Evolutionary conservation across 2,797 vertebrate genomes (phyloP).

Genomic region (Margarornis squamiger): DNA sequence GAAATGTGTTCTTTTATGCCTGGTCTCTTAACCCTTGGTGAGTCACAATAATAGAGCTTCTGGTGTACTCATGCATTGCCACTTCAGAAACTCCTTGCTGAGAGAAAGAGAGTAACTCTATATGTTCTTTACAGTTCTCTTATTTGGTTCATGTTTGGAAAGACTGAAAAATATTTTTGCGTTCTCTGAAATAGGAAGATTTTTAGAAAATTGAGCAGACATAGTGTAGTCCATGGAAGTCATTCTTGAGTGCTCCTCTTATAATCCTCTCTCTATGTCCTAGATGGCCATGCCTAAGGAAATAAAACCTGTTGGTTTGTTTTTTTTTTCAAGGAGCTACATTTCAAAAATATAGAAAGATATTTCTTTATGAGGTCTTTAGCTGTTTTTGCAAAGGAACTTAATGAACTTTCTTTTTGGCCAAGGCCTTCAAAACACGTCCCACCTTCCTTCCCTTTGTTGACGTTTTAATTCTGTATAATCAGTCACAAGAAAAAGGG

Average conservation of each 20-base stretch:
- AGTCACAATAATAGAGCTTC: neutral
- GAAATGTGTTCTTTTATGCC: neutral
- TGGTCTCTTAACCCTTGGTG: neutral
- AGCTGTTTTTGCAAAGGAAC: neutral
- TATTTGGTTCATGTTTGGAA: neutral
- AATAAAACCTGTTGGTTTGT: neutral
- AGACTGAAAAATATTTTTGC: neutral
- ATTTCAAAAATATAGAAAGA: neutral
- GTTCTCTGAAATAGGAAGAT: neutral
- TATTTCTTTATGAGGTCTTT: neutral
- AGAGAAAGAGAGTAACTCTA: neutral
- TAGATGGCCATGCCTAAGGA: neutral
- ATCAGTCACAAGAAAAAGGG: neutral
- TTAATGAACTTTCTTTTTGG: conserved; percentile 3
- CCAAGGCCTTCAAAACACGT: neutral
- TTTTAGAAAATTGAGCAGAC: neutral
- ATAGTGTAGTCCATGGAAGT: neutral
- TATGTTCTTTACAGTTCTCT: neutral
- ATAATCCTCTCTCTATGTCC: neutral
- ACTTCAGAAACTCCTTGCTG: neutral
- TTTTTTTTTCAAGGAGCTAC: neutral
- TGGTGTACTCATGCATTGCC: neutral
- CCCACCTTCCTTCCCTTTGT: neutral
- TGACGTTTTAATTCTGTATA: conserved; percentile 4
- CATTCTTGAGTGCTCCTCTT: neutral